A percentile compares a stretch with the other conserved stretches of the same genome.
Evolutionary conservation across 2,797 vertebrate genomes (phyloP).

Genomic region (Periophthalmus magnuspinnatus): DNA sequence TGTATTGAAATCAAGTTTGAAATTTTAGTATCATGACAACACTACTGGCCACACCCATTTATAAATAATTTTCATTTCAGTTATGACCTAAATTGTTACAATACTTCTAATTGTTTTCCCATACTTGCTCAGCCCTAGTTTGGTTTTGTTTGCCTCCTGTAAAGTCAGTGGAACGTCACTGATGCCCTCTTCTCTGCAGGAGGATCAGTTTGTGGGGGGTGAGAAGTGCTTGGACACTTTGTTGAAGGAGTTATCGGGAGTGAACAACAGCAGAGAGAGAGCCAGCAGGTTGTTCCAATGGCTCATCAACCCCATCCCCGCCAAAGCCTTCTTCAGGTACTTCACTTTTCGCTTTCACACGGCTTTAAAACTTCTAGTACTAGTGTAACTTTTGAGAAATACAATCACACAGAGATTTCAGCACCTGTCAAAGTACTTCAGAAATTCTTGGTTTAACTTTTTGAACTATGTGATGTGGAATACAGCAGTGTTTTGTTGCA

Average conservation of each 20-base stretch:
- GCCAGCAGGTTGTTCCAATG: conserved; percentile 87
- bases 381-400: too few relatives aligned
- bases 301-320: conserved; percentile 83
- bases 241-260: conserved; percentile 72
- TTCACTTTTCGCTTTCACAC: neutral
- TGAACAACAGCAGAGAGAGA: conserved; percentile 87
- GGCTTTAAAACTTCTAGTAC: neutral
- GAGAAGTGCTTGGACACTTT: conserved; percentile 60
- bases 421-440: neutral
- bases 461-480: too few relatives aligned
- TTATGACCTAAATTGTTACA: too few relatives aligned
- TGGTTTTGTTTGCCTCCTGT: neutral
- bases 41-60: too few relatives aligned
- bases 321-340: conserved; percentile 82
- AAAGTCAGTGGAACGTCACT: neutral
- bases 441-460: neutral
- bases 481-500: too few relatives aligned
- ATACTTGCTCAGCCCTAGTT: too few relatives aligned
- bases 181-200: conserved; percentile 7
- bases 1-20: too few relatives aligned
- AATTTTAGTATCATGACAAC: too few relatives aligned
- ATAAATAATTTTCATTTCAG: too few relatives aligned
- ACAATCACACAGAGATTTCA: neutral
- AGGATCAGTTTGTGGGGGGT: conserved; percentile 27
- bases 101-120: too few relatives aligned